Evolutionary conservation across 2,888 invertebrate genomes (phyloP).

Genomic region (Scaptomyza parva): DNA sequence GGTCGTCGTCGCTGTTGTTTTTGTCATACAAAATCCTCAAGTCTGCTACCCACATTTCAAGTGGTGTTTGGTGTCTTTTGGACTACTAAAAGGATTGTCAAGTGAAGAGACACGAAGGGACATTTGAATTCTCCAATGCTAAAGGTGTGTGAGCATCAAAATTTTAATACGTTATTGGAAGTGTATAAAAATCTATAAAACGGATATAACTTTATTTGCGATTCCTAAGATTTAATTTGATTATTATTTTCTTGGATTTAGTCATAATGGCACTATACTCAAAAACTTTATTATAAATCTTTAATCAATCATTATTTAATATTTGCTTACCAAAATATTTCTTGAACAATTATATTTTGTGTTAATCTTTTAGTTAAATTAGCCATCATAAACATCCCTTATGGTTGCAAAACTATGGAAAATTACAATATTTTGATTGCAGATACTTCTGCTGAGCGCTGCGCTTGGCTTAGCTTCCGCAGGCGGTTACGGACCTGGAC

Average conservation of each 20-base stretch:
- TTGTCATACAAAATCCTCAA: conserved; percentile 41
- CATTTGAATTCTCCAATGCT: conserved; percentile 71
- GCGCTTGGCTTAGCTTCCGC: conserved; percentile 73
- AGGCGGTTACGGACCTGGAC: conserved; percentile 81
- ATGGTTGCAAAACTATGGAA: too few relatives aligned
- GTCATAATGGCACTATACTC: too few relatives aligned
- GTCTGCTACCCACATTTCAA: conserved; percentile 45
- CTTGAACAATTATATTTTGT: background rate
- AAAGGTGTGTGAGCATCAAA: conserved; percentile 65
- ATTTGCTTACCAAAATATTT: too few relatives aligned
- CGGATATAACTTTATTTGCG: too few relatives aligned
- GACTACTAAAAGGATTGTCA: conserved; percentile 45
- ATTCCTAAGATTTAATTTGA: too few relatives aligned
- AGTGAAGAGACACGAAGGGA: conserved; percentile 55
- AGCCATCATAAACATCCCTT: too few relatives aligned
- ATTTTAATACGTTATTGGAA: background rate
- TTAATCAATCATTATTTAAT: background rate
- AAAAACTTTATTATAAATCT: background rate
- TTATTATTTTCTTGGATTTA: background rate
- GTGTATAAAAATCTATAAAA: background rate
- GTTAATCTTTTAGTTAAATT: too few relatives aligned
- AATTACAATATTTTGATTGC: background rate
- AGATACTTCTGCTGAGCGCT: conserved; percentile 77
- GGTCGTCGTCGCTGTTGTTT: conserved; percentile 35
- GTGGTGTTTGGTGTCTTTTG: conserved; percentile 52